Evolutionary conservation across 2,113 vertebrate genomes (phyloP).

Genomic region (Myotis yumanensis): DNA sequence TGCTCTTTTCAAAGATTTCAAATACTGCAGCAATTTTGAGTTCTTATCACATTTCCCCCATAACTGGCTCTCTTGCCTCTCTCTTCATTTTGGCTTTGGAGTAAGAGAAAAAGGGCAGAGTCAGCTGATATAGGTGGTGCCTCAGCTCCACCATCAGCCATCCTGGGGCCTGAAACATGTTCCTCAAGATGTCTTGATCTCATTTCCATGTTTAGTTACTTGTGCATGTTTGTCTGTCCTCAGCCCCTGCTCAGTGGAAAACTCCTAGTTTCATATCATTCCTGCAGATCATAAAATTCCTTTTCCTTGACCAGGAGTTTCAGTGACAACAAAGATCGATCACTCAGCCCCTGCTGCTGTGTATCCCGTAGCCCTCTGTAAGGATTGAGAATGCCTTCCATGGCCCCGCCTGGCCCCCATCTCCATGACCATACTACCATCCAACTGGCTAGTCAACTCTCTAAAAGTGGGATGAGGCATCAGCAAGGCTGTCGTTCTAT

Average conservation of each 20-base stretch:
- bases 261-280: constrained; percentile 66
- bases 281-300: constrained; percentile 51
- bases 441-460: constrained; percentile 46
- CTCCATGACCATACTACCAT: neutral
- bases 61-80: neutral
- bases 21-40: constrained; percentile 39
- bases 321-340: constrained; percentile 68
- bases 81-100: neutral
- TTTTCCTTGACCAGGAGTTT: constrained; percentile 52
- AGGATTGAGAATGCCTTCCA: constrained; percentile 4
- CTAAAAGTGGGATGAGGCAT: constrained; percentile 51
- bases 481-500: neutral
- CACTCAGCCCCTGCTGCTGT: constrained; percentile 44
- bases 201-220: constrained; percentile 70
- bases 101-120: neutral
- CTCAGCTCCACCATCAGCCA: neutral
- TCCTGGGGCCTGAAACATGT: neutral
- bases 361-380: constrained; percentile 36
- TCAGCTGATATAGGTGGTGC: neutral
- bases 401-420: constrained; percentile 34
- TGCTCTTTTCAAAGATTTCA: neutral
- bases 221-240: constrained; percentile 71
- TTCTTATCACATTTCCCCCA: constrained; percentile 55
- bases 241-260: constrained; percentile 74
- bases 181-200: constrained; percentile 57